Base-by-base conservation (phyloP, 2,888 invertebrate genomes). In the Drosophila pullipes region DNA sequence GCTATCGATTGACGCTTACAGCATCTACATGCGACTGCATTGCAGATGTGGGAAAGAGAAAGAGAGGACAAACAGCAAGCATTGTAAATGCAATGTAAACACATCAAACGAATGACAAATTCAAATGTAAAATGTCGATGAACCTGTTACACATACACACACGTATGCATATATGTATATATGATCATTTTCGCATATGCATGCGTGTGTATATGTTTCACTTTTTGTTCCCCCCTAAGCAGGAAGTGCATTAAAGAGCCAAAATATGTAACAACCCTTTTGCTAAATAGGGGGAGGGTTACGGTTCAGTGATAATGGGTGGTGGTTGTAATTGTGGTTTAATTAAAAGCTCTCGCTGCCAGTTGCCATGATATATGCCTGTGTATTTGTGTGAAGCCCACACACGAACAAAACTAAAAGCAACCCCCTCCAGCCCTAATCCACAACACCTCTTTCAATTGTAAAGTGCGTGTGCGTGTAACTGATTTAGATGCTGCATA, bases 331-430 rank as follows among this genome's bases (percentile, higher is more conserved):
- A 78, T 61, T 69, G 69, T 52, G 74, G 78, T 71, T 85, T 81
- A 86, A 85, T 85, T 89, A 85, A 85, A 89, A 81, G 83, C 78
- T 84, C 67, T 69, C 53, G 64, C 67, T 53, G 61, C 66, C 76
- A 30, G 68, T 66, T 68, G 72, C 66, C 55, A 78, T 77, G 68
- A 65, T 50, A 70, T 54, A 44, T 68, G 59, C 10, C n/a, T 30
- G 33, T 47, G 53, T 31, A 47, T 39, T 39, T 68, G 57, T 7
- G 47, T 22, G 35, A 47, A 60, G 53, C 63, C 73, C 58, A 65
- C 77, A 73, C 76, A 71, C 55, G 33, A 60, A 31, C n/a, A 30
- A 54, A 49, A 54, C 55, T 49, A 67, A 55, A 50, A 68, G 22
- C 82, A 60, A 69, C 78, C 74, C 68, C 69, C 74, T 11, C 25